Evolutionary conservation across 2,888 invertebrate species (phyloP).

Genomic region (Drosophila sordidapex): DNA sequence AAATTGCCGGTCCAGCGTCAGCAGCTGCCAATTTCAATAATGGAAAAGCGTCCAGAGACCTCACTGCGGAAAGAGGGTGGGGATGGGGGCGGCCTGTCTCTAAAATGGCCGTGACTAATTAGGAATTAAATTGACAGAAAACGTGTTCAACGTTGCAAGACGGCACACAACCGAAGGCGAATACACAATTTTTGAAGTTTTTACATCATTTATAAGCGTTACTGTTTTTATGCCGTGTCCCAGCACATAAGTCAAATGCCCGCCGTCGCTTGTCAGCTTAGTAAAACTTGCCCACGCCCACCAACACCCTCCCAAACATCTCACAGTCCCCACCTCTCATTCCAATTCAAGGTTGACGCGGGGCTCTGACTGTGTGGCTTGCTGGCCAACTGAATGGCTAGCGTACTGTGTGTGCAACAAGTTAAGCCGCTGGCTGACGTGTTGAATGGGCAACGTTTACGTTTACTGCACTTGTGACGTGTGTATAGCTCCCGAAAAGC

Average conservation of each 20-base stretch:
- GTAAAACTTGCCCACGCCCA: background rate
- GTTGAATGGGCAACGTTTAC: conserved; percentile 66
- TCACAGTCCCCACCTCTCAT: background rate
- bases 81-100: conserved; percentile 18
- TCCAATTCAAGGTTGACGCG: conserved; percentile 7
- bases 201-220: conserved; percentile 58
- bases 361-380: background rate
- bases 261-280: conserved; percentile 36
- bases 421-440: conserved; percentile 68
- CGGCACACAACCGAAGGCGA: background rate
- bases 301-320: background rate
- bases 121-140: conserved; percentile 73
- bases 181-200: conserved; percentile 43
- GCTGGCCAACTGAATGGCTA: conserved; percentile 7
- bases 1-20: conserved; percentile 53
- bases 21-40: conserved; percentile 77
- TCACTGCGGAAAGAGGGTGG: conserved; percentile 2
- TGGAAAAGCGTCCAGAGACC: conserved; percentile 31
- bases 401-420: conserved; percentile 55
- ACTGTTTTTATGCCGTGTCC: background rate
- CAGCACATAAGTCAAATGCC: conserved; percentile 37
- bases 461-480: conserved; percentile 58
- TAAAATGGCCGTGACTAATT: conserved; percentile 74
- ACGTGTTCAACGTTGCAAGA: conserved; percentile 61
- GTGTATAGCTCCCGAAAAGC: conserved; percentile 33